Conservation (phyloP, 2,888 invertebrate genomes). For the Scaptomyza caliginosa region DNA sequence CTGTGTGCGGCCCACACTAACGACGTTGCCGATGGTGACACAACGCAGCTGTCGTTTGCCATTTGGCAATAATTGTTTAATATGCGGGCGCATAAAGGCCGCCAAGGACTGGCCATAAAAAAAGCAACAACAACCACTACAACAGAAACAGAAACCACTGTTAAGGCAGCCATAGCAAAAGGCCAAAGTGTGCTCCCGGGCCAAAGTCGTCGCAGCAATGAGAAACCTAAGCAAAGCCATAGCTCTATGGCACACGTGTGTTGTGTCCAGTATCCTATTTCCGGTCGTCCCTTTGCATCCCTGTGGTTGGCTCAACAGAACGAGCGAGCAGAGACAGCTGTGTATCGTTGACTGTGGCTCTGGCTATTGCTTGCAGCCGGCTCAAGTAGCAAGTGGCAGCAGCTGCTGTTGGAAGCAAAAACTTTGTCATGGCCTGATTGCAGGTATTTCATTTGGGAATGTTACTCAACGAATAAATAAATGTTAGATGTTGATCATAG, state of each 20-base stretch:
- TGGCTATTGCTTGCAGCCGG: slow-evolving; percentile 11
- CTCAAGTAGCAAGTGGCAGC: slow-evolving; percentile 4
- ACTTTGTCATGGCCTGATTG: slow-evolving; percentile 28
- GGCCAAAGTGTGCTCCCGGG: slow-evolving; percentile 36
- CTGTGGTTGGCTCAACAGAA: slow-evolving; percentile 15
- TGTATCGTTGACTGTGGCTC: slow-evolving; percentile 2
- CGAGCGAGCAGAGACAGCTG: slow-evolving; percentile 33
- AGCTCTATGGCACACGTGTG: slow-evolving; percentile 38
- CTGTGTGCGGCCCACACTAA: slow-evolving; percentile 59
- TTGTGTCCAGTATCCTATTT: slow-evolving; percentile 49
- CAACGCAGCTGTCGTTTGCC: slow-evolving; percentile 78
- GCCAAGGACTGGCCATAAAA: slow-evolving; percentile 70
- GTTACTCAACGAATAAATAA: neutral
- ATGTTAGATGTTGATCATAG: neutral
- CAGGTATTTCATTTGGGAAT: slow-evolving; percentile 30
- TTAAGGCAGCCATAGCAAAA: slow-evolving; percentile 32
- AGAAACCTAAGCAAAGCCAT: slow-evolving; percentile 48
- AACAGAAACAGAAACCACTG: slow-evolving; percentile 18
- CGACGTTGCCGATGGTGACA: slow-evolving; percentile 70
- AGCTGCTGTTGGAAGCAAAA: slow-evolving; percentile 8
- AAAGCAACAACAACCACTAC: slow-evolving; percentile 23
- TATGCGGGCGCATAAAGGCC: slow-evolving; percentile 79
- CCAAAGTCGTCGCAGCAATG: slow-evolving; percentile 27
- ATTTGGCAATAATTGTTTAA: slow-evolving; percentile 82
- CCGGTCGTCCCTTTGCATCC: slow-evolving; percentile 29